phyloP scores from a whole-genome alignment of 2,113 vertebrate species.

The Notothenia coriiceps region DNA sequence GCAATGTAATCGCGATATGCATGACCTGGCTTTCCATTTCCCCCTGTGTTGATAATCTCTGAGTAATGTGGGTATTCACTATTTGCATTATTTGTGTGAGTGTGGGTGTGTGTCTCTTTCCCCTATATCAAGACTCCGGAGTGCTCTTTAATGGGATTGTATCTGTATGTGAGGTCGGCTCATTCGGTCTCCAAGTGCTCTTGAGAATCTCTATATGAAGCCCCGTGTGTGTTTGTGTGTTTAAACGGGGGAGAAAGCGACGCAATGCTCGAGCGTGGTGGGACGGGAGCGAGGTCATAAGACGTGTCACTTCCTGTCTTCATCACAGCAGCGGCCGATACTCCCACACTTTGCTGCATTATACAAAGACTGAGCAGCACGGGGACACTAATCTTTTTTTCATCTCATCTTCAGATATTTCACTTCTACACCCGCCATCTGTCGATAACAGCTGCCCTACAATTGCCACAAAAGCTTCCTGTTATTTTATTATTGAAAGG shows the following conservation, averaged over 20 bases:
- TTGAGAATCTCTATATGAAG: constrained; percentile 26
- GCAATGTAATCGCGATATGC: constrained; percentile 44
- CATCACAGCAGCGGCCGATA: constrained; percentile 60
- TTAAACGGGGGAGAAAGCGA: constrained; percentile 63
- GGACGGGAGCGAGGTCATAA: constrained; percentile 68
- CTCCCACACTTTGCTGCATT: constrained; percentile 51
- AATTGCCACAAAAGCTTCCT: neutral
- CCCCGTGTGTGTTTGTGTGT: constrained; percentile 13
- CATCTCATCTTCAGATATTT: neutral
- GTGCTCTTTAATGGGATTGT: constrained; percentile 59
- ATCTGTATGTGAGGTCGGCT: constrained; percentile 44
- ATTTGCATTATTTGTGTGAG: constrained; percentile 53
- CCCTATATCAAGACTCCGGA: constrained; percentile 31
- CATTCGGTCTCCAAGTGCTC: constrained; percentile 43
- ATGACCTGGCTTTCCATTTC: constrained; percentile 54
- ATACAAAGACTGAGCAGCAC: constrained; percentile 18
- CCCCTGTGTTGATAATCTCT: constrained; percentile 4
- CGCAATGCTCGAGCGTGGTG: constrained; percentile 56
- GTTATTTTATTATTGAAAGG: no score
- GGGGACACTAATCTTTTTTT: neutral
- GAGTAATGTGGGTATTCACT: constrained; percentile 32
- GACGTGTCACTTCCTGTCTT: constrained; percentile 72
- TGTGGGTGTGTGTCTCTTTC: constrained; percentile 2
- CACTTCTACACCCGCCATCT: neutral
- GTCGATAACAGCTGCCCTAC: neutral